A percentile compares a stretch with the other conserved stretches of the same genome.
These are phyloP conservation scores for Piscicola geometra DNA, from an alignment of 2,888 invertebrate genomes.

Conservation along the genomic window DNA sequence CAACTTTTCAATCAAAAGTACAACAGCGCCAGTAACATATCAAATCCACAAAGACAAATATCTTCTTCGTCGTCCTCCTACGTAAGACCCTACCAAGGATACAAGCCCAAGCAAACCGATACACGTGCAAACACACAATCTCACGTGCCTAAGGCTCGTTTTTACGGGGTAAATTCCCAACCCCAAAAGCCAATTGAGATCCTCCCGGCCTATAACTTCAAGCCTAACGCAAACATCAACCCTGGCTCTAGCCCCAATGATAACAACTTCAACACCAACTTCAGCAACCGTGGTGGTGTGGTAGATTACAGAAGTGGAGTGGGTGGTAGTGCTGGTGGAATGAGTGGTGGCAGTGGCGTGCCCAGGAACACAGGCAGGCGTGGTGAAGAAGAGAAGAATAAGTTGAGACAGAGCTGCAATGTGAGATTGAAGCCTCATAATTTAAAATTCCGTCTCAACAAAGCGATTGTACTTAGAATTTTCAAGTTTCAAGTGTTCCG, in stretches of 20 bases:
- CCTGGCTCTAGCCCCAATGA: not conserved
- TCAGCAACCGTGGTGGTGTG: not conserved
- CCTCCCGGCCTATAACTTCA: not conserved
- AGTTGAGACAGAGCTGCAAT: slow-evolving; percentile 1
- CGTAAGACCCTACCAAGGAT: not conserved
- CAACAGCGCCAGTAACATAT: no score
- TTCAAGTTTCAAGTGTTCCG: no score
- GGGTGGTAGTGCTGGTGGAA: not conserved
- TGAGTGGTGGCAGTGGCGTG: not conserved
- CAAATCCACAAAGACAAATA: no score
- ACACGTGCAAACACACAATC: not conserved
- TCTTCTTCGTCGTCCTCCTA: not conserved
- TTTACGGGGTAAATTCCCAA: not conserved
- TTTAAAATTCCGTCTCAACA: no score
- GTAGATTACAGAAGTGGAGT: not conserved
- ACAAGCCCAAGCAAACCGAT: not conserved
- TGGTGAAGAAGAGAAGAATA: not conserved
- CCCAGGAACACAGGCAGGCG: not conserved
- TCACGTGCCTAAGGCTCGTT: slow-evolving; percentile 1
- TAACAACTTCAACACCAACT: not conserved
- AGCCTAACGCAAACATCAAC: not conserved
- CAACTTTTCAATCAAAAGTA: no score
- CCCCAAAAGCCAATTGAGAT: not conserved
- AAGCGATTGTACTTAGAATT: no score
- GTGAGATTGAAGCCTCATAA: no score